Conservation (phyloP, 2,113 vertebrate genomes). For the Stigmatopora argus region DNA sequence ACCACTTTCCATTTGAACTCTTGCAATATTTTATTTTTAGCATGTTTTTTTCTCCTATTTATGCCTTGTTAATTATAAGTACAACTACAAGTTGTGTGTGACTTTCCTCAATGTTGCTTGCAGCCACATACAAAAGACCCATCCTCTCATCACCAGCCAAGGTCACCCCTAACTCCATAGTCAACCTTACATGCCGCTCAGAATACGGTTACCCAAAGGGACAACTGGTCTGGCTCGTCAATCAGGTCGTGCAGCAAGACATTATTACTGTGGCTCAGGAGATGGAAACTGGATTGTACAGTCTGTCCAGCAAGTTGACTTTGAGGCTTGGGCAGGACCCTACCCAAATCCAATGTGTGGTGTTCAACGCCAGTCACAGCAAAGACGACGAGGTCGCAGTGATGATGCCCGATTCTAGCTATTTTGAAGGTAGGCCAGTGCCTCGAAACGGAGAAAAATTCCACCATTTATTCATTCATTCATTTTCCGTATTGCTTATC, state of each 20-base stretch:
- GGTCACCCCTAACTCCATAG: rapidly evolving
- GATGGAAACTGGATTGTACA: slow-evolving; percentile 21
- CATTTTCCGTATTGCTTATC: too few species aligned
- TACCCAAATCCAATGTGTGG: slow-evolving; percentile 27
- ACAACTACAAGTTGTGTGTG: background rate
- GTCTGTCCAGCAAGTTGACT: slow-evolving; percentile 44
- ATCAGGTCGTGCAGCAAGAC: background rate
- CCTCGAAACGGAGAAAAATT: too few species aligned
- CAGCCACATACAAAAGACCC: slow-evolving; percentile 53
- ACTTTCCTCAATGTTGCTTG: background rate
- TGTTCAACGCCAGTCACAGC: slow-evolving; percentile 30
- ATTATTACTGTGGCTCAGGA: rapidly evolving
- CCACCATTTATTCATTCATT: too few species aligned
- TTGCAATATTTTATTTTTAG: background rate
- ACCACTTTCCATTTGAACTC: too few species aligned
- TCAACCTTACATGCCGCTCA: slow-evolving; percentile 39
- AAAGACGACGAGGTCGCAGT: slow-evolving; percentile 1
- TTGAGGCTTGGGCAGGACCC: rapidly evolving
- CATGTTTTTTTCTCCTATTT: too few species aligned
- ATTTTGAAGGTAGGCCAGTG: background rate
- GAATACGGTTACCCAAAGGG: slow-evolving; percentile 57
- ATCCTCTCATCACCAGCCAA: background rate
- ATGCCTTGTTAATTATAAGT: background rate
- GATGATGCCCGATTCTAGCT: rapidly evolving
- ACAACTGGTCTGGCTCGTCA: slow-evolving; percentile 54